Evolutionary conservation across 2,888 invertebrate genomes (phyloP), one percentile per base, ranked within the genome.

Genomic region (Cryptophagus acutangulus): DNA sequence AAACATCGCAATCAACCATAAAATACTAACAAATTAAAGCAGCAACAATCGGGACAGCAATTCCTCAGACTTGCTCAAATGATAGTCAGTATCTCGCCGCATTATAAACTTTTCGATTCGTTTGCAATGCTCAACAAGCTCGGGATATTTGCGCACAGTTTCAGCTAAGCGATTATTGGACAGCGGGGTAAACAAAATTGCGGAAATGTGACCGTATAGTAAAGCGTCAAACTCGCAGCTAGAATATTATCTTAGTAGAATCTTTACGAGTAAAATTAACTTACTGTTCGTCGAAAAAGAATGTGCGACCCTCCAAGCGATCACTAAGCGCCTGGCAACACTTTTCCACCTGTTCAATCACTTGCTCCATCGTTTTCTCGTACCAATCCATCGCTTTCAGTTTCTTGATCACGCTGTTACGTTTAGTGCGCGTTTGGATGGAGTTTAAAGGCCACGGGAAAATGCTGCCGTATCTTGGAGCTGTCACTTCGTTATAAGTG

Each of bases 361-460:
- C 89, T 63, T 89, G 83, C 1, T 87, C 82, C 13, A 87, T 60
- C 0, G 79, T 77, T 69, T 91, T 88, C 36, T 84, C 77, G 33
- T 81, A 77, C 92, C 93, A 95, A 28, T 85, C 84, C 43, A 88
- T 74, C 0, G 87, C 84, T 48, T 79, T 81, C 6, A 97, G 71
- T 47, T 83, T 75, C 48, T 83, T 82, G 4, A 79, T 72, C 1
- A 90, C 77, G 48, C 79, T 72, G 52, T 75, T 73, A 29, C 84
- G 74, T 61, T 92, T 93, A 25, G 79, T 74, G 67, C 84, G 79
- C 1, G 89, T 91, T 59, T 94, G 79, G 20, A 92, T 70, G 61
- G 79, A 74, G 62, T 87, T 89, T 2, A 97, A 69, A 0, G 97
- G 97, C 87, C 93, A 97, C 0, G 93, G 90, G 71, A 90, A 92